Evolutionary conservation across 2,888 invertebrate genomes (phyloP), one percentile per base, ranked within the genome.

Genomic region (Napeogenes sylphis): DNA sequence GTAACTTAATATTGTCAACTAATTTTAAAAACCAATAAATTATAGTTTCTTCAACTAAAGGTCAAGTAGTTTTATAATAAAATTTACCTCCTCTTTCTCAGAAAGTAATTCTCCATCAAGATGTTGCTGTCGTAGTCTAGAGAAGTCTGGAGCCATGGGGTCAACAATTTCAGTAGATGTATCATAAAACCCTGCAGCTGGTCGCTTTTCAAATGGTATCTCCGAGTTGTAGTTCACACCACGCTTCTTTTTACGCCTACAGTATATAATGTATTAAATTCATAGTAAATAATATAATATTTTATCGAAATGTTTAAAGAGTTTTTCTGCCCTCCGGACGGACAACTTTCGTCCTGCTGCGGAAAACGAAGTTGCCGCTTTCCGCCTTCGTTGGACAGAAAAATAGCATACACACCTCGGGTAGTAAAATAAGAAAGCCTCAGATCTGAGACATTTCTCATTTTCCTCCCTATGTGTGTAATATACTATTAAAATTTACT

Each of bases 211-310:
- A 84, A 99, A 99, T 0, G 99, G 98, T 73, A 99, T 95, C 88
- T 99, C 99, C 0, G 95, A 93, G 82, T 99, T 99, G 88, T 99
- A 99, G 83, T 99, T 98, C 4, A 99, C 97, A 0, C 98, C 97
- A 12, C 98, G 94, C 80, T 97, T 94, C 78, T 93, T 94, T 76
- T 94, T 94, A 62, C 94, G 92, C 33, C 93, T 92, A 70, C 8
- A 62, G 21, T 21, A 21, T 21, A 21, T 1, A 21, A 21, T 21
- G 21, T 21, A 21, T 21, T 21, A 21, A 21, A 21, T 21, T 21
- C 21, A 21, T 21, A 21, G 21, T 21, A 21, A 21, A 21, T 21
- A 21, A 21, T 21, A 12, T 14, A 8, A 33, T 38, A 51, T 45
- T 35, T 35, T 35, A 5, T 35, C 4, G 1, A 5, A 35, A 35